Conservation (phyloP, 2,113 vertebrate species). For the Nycticorax nycticorax region DNA sequence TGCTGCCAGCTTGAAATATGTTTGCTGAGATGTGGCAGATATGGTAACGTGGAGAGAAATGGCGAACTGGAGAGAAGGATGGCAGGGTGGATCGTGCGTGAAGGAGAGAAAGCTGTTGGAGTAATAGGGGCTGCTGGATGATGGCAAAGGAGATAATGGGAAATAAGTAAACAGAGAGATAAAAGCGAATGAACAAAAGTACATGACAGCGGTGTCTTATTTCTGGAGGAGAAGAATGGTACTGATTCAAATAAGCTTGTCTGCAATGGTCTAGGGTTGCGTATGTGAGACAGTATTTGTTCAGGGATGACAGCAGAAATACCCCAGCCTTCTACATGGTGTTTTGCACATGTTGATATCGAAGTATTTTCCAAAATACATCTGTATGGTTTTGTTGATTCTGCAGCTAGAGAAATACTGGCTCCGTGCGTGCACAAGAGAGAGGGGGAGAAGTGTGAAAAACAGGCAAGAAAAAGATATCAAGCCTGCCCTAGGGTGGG, state of each 20-base stretch:
- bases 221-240: neutral
- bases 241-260: neutral
- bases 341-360: neutral
- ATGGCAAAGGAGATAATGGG: neutral
- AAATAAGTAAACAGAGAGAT: neutral
- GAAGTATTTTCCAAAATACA: neutral
- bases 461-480: neutral
- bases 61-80: neutral
- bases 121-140: neutral
- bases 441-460: neutral
- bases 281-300: neutral
- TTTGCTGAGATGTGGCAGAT: neutral
- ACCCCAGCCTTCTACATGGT: neutral
- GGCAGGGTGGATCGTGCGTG: neutral
- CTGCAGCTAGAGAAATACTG: neutral
- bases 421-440: neutral
- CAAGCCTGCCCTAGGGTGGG: neutral
- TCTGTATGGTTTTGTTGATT: neutral
- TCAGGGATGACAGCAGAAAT: neutral
- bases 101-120: neutral
- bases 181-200: neutral
- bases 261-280: neutral
- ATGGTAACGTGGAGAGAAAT: neutral
- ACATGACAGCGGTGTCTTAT: neutral
- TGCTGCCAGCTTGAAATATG: neutral